Conservation (phyloP, 2,797 vertebrate species). For the Serranus cabrilla region DNA sequence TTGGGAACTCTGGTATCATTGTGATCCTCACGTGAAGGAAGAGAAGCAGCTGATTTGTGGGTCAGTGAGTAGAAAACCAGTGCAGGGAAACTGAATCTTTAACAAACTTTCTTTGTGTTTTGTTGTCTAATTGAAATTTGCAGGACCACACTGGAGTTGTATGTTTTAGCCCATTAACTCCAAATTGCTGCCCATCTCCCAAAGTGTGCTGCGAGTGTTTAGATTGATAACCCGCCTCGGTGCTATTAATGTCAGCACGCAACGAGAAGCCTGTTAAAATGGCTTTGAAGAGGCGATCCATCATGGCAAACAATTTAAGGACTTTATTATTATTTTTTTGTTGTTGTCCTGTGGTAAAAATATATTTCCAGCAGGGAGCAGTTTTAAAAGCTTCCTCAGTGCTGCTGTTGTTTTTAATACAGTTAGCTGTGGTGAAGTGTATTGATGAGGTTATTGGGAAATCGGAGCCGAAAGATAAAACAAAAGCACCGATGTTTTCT, state of each 20-base stretch:
- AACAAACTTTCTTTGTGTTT: too few relatives aligned
- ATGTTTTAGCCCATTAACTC: slow-evolving; percentile 51
- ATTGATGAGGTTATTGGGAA: not conserved
- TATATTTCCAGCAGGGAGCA: not conserved
- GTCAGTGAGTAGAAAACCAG: too few relatives aligned
- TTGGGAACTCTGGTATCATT: not conserved
- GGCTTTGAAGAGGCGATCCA: slow-evolving; percentile 32
- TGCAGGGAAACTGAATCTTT: too few relatives aligned
- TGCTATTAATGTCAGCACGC: slow-evolving; percentile 21
- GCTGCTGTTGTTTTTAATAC: not conserved
- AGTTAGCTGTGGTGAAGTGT: not conserved
- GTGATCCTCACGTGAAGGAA: not conserved
- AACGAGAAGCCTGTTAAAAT: slow-evolving; percentile 22
- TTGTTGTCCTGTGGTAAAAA: not conserved
- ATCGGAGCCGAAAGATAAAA: not conserved
- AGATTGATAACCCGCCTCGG: slow-evolving; percentile 47
- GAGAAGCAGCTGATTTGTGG: not conserved
- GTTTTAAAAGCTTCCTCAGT: not conserved
- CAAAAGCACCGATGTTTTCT: not conserved
- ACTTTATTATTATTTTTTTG: slow-evolving; percentile 3
- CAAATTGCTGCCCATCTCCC: slow-evolving; percentile 15
- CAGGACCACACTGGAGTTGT: not conserved
- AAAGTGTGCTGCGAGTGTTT: not conserved
- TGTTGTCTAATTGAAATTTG: slow-evolving; percentile 29
- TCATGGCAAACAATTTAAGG: slow-evolving; percentile 23